A percentile compares a stretch with the other conserved stretches of the same genome.
These are phyloP conservation scores for Eupithecia vulgata DNA, from an alignment of 2,888 invertebrate species.

Conservation along the genomic window DNA sequence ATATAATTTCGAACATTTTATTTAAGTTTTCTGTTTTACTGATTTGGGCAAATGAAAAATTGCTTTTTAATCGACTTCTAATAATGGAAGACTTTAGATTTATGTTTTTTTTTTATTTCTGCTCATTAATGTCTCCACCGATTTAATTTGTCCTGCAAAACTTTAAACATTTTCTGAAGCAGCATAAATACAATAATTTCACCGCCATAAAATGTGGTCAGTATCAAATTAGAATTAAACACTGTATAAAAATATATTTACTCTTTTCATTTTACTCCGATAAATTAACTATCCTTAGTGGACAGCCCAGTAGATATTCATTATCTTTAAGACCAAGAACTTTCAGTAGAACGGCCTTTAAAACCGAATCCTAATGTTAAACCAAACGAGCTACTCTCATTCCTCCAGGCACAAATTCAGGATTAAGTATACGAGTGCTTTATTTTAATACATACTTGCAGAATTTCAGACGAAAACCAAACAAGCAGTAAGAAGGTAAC, in stretches of 20 bases:
- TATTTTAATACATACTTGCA: no score
- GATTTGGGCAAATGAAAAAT: background rate
- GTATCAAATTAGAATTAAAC: background rate
- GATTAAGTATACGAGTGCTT: background rate
- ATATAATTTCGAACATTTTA: background rate
- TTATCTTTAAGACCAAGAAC: slow-evolving; percentile 28
- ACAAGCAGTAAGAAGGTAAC: background rate
- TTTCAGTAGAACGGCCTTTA: slow-evolving; percentile 43
- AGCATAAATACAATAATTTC: background rate
- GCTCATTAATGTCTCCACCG: no score
- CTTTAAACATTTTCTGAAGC: background rate
- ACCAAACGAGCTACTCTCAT: slow-evolving; percentile 48
- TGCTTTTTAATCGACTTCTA: background rate
- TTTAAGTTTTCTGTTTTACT: background rate
- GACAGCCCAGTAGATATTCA: slow-evolving; percentile 15
- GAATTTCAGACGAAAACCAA: no score
- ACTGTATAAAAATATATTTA: background rate
- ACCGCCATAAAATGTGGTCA: background rate
- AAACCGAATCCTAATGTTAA: slow-evolving; percentile 59
- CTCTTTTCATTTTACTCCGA: background rate
- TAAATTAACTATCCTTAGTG: background rate
- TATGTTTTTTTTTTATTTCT: no score
- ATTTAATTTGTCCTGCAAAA: background rate
- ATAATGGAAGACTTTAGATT: background rate
- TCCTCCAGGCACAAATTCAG: slow-evolving; percentile 41